Percentiles rank a stretch among this genome's conserved stretches.
Evolutionary conservation across 2,888 invertebrate genomes (phyloP).

Genomic region (Hypomecis punctinalis): DNA sequence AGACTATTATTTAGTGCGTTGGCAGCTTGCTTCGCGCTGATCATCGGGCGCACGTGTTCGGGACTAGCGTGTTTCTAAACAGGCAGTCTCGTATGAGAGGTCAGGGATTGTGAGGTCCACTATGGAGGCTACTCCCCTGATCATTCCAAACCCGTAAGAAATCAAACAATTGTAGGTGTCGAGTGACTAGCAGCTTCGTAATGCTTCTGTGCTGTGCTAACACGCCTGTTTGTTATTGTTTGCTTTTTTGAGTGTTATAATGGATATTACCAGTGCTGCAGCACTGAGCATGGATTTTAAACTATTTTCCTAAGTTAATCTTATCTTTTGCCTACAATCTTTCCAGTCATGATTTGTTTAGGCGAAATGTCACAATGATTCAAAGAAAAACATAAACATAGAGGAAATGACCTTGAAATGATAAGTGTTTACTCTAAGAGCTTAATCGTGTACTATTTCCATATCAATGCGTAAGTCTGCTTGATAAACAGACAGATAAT

Average conservation of each 20-base stretch:
- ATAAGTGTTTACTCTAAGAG: slow-evolving; percentile 21
- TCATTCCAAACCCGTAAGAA: slow-evolving; percentile 77
- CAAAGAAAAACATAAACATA: slow-evolving; percentile 33
- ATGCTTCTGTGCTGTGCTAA: slow-evolving; percentile 52
- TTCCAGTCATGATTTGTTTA: not conserved
- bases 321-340: too few relatives aligned
- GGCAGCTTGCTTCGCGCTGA: slow-evolving; percentile 69
- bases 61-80: slow-evolving; percentile 53
- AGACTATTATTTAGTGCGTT: slow-evolving; percentile 78
- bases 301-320: not conserved
- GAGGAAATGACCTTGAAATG: slow-evolving; percentile 32
- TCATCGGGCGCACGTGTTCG: slow-evolving; percentile 71
- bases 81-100: slow-evolving; percentile 52
- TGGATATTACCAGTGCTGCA: not conserved
- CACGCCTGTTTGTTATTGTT: slow-evolving; percentile 46
- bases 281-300: not conserved
- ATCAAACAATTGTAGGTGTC: slow-evolving; percentile 54
- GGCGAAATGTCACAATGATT: slow-evolving; percentile 23
- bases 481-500: slow-evolving; percentile 2
- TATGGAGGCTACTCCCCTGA: slow-evolving; percentile 70
- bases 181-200: slow-evolving; percentile 56
- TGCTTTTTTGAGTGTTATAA: slow-evolving; percentile 31
- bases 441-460: slow-evolving; percentile 8
- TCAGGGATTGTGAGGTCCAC: slow-evolving; percentile 48
- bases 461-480: slow-evolving; percentile 13